Conservation (phyloP, 1,140 invertebrate species). For the Zaprionus camerounensis region DNA sequence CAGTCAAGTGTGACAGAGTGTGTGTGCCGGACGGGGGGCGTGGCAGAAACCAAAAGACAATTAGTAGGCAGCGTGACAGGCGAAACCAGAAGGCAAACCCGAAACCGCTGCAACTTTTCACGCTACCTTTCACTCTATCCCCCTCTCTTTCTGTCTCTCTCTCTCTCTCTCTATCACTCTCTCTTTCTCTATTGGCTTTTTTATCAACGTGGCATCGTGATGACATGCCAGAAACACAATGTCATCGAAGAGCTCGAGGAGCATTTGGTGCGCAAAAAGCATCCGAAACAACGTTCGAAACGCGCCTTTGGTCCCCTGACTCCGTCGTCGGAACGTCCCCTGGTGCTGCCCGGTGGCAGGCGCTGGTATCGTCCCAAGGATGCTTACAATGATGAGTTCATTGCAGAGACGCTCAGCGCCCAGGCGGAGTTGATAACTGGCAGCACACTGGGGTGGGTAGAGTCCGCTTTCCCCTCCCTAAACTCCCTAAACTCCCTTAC, state of each 20-base stretch:
- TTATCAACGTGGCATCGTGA: conserved; percentile 37
- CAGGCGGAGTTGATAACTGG: conserved; percentile 91
- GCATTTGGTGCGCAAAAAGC: conserved; percentile 84
- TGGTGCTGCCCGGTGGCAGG: conserved; percentile 88
- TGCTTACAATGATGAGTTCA: conserved; percentile 91
- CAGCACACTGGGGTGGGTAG: conserved; percentile 89
- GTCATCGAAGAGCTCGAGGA: conserved; percentile 84
- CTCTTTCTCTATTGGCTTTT: conserved; percentile 15
- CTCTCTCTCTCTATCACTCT: conserved; percentile 20
- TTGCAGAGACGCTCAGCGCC: conserved; percentile 89
- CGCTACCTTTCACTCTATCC: background rate
- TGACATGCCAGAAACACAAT: conserved; percentile 82
- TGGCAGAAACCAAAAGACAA: conserved; percentile 77
- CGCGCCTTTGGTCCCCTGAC: conserved; percentile 86
- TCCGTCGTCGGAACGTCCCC: conserved; percentile 85
- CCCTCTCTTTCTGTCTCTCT: background rate
- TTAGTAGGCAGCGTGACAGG: conserved; percentile 70
- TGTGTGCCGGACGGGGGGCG: conserved; percentile 9
- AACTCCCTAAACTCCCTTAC: background rate
- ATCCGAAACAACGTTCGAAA: conserved; percentile 84
- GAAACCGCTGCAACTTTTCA: conserved; percentile 60
- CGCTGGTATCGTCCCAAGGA: conserved; percentile 91
- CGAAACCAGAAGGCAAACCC: conserved; percentile 41
- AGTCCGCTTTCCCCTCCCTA: background rate
- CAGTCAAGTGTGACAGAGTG: background rate